phyloP scores from a whole-genome alignment of 2,113 vertebrate genomes.

The Diadophis punctatus region DNA sequence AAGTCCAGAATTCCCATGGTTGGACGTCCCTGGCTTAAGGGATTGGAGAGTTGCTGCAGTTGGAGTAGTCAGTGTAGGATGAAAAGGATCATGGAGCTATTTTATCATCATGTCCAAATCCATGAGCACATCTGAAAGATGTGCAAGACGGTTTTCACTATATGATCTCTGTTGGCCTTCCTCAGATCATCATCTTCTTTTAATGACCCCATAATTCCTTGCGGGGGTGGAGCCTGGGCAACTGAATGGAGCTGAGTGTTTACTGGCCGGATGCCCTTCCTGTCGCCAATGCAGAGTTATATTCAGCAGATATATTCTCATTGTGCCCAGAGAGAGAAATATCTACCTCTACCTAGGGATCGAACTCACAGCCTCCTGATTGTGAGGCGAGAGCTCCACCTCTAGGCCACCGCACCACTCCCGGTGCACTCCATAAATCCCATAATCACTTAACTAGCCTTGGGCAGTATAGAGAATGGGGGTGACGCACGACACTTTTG shows the following conservation, averaged over 20 bases:
- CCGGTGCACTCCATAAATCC: not conserved
- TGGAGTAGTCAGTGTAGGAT: not conserved
- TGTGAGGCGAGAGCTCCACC: too few species aligned
- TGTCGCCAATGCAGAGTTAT: too few species aligned
- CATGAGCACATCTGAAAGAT: not conserved
- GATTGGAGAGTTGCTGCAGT: not conserved
- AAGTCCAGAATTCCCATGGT: not conserved
- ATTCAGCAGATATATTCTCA: too few species aligned
- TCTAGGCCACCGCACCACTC: not conserved
- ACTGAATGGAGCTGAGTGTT: too few species aligned
- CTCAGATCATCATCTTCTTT: not conserved
- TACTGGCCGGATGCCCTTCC: too few species aligned
- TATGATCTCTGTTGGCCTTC: not conserved
- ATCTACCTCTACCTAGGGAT: too few species aligned
- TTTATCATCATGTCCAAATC: not conserved
- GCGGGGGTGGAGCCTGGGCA: too few species aligned
- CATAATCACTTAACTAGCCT: not conserved
- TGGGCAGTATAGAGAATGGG: not conserved
- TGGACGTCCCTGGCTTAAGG: not conserved
- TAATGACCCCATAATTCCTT: too few species aligned
- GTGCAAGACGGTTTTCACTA: not conserved
- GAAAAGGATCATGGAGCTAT: not conserved
- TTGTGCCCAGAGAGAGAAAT: too few species aligned
- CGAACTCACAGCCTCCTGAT: too few species aligned
- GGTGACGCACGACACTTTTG: not conserved